phyloP scores from a whole-genome alignment of 2,797 vertebrate genomes.

The Numenius phaeopus region DNA sequence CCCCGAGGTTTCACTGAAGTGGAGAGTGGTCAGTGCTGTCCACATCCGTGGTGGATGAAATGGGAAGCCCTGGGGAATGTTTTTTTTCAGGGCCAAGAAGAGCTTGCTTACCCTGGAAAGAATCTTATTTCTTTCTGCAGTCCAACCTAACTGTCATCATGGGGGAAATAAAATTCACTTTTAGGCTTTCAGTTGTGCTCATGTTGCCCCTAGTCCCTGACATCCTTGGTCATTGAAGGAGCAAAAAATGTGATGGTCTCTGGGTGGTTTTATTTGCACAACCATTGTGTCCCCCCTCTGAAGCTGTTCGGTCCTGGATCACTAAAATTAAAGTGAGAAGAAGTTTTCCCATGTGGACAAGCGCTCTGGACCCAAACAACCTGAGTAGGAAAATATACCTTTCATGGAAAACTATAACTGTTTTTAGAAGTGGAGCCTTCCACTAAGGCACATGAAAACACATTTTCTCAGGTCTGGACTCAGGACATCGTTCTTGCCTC shows the following conservation, averaged over 20 bases:
- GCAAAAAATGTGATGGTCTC: neutral
- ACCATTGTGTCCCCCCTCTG: neutral
- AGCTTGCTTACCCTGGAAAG: neutral
- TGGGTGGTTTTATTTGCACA: neutral
- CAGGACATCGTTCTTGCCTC: neutral
- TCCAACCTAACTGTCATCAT: neutral
- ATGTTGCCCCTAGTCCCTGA: neutral
- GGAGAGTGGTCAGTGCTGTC: neutral
- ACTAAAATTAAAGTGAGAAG: neutral
- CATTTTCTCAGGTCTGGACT: neutral
- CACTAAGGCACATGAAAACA: neutral
- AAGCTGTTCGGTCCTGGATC: neutral
- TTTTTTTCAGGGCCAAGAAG: neutral
- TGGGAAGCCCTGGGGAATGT: neutral
- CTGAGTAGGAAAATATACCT: neutral
- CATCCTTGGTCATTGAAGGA: neutral
- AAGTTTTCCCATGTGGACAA: neutral
- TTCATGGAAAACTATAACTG: neutral
- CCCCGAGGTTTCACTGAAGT: neutral
- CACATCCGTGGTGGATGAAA: neutral
- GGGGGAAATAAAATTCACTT: neutral
- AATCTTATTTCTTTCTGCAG: neutral
- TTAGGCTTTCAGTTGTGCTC: neutral
- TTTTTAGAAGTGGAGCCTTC: neutral
- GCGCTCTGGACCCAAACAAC: neutral